Evolutionary conservation across 2,113 vertebrate species (phyloP), one percentile per base, ranked within the genome.

Genomic region (Sylvilagus bachmani): DNA sequence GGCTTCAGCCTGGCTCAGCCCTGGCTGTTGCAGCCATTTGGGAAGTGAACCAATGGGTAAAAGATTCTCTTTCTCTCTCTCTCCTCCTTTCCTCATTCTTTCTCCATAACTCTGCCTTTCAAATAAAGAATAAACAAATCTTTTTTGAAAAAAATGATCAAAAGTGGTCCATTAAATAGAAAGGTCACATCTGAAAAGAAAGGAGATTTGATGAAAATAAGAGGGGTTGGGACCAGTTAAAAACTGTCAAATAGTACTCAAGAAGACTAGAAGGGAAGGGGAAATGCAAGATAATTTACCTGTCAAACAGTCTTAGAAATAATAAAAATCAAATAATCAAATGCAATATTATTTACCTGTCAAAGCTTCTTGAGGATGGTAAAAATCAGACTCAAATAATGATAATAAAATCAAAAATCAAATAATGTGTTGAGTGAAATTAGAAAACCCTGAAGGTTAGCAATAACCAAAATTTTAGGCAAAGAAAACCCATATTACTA

Each of bases 181-280:
- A 86, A 66, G 84, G 33, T 12, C 69, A 85, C 9, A 86, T 93
- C 90, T 91, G 78, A 95, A 95, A n/a, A 94, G 49, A 89, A 44
- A 14, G 36, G 38, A 78, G 27, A 44, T 14, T 17, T 79, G 64
- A 77, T 64, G 19, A 74, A 93, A 80, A 87, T 27, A 74, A 81
- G 25, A 22, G 1, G 12, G 31, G 10, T 17, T 19, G 21, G n/a
- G 11, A 67, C 17, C 11, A 73, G 31, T 33, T 91, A 85, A 49
- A 78, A 93, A 96, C 77, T 71, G 73, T 27, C 61, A 64, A 87
- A 16, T 27, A 67, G 10, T 44, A 4, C 61, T 2, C 33, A 89
- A 51, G 22, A 89, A 66, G n/a, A 80, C 38, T 77, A 73, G 31
- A 69, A 73, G 79, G 44, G 83, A 21, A 25, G 19, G 87, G 90